These are phyloP conservation scores for Rhinogobio ventralis DNA, from an alignment of 2,797 vertebrate genomes.

Conservation along the genomic window DNA sequence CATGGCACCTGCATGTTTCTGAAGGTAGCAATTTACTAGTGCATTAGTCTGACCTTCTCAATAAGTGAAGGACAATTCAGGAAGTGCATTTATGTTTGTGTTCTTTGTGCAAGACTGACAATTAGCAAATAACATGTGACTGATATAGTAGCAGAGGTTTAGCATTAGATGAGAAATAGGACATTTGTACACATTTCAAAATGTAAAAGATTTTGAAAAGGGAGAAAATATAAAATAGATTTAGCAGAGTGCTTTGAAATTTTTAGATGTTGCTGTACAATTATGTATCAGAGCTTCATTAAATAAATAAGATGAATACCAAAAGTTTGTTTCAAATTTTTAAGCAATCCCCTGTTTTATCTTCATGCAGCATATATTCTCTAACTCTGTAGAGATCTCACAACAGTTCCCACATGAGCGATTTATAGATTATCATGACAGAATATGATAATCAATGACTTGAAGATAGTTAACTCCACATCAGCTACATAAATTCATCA, in stretches of 20 bases:
- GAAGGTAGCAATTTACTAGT: conserved; percentile 54
- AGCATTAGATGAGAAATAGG: neutral
- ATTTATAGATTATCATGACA: too few relatives aligned
- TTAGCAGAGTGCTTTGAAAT: neutral
- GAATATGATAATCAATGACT: too few relatives aligned
- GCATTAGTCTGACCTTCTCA: conserved; percentile 46
- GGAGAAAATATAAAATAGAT: neutral
- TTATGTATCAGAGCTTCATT: neutral
- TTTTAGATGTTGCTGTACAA: neutral
- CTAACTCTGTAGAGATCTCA: too few relatives aligned
- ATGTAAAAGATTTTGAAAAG: neutral
- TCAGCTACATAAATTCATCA: too few relatives aligned
- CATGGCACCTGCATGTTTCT: neutral
- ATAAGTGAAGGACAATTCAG: conserved; percentile 48
- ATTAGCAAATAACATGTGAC: conserved; percentile 55
- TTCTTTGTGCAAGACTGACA: conserved; percentile 31
- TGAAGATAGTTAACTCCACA: too few relatives aligned
- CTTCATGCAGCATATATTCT: too few relatives aligned
- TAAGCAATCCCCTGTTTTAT: neutral
- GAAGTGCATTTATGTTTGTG: conserved; percentile 52
- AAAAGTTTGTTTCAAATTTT: neutral
- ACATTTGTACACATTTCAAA: neutral
- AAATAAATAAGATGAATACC: neutral
- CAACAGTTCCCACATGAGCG: too few relatives aligned
- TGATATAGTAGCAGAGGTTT: conserved; percentile 21